Evolutionary conservation across 2,797 vertebrate genomes (phyloP).

Genomic region (Sebastes itinus): DNA sequence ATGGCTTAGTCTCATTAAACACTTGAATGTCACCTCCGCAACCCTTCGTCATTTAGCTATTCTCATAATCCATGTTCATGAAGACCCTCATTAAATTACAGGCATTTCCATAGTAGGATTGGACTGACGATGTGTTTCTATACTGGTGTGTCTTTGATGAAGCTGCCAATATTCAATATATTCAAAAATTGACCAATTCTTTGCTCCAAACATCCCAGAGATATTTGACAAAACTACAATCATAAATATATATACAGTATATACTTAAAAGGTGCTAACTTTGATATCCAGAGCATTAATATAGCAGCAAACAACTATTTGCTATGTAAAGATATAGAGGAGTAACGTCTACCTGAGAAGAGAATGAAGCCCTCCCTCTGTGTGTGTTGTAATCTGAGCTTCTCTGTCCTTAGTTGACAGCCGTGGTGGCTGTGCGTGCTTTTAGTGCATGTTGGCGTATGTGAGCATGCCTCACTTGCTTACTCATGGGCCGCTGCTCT

Average conservation of each 20-base stretch:
- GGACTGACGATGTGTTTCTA: conserved; percentile 22
- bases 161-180: background rate
- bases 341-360: too few relatives aligned
- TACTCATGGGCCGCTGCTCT: too few relatives aligned
- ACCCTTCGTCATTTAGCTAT: conserved; percentile 41
- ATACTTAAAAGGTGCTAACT: background rate
- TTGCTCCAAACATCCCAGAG: background rate
- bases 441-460: too few relatives aligned
- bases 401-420: too few relatives aligned
- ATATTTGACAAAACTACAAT: background rate
- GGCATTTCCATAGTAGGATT: conserved; percentile 15
- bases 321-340: too few relatives aligned
- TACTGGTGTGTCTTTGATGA: background rate
- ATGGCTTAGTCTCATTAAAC: conserved; percentile 58
- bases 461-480: too few relatives aligned
- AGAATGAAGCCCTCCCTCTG: too few relatives aligned
- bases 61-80: conserved; percentile 48
- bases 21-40: conserved; percentile 36
- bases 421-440: too few relatives aligned
- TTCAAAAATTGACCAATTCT: background rate
- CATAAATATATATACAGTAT: background rate
- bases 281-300: too few relatives aligned
- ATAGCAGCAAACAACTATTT: too few relatives aligned
- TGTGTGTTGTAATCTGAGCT: too few relatives aligned
- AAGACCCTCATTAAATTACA: conserved; percentile 31